Conservation (phyloP, 2,113 vertebrate species). For the Triplophysa dalaica region DNA sequence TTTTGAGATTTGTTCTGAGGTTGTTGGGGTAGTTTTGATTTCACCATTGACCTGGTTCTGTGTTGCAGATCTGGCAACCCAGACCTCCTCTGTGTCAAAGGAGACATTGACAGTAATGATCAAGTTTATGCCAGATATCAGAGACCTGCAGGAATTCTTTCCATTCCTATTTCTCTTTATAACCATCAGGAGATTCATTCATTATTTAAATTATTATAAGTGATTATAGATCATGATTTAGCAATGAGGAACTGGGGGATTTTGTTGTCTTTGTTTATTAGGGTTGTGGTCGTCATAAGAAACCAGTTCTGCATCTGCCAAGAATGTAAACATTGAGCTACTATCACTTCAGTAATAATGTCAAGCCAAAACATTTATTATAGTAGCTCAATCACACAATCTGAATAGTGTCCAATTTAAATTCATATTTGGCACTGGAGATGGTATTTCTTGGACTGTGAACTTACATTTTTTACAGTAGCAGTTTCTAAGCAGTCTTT, state of each 20-base stretch:
- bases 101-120: conserved; percentile 29
- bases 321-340: not conserved
- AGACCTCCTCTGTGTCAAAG: not conserved
- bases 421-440: conserved; percentile 36
- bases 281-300: not conserved
- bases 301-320: not conserved
- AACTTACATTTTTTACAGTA: not conserved
- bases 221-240: conserved; percentile 20
- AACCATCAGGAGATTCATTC: conserved; percentile 4
- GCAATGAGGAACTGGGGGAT: not conserved
- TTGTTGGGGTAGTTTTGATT: no score
- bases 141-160: not conserved
- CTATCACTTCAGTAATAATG: conserved; percentile 13
- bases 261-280: conserved; percentile 50
- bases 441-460: conserved; percentile 47
- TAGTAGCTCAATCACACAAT: conserved; percentile 47
- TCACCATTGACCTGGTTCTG: no score
- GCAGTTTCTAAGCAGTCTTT: conserved; percentile 6
- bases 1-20: no score
- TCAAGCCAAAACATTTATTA: conserved; percentile 56
- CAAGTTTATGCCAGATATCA: not conserved
- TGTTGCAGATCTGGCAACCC: no score
- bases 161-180: conserved; percentile 9
- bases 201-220: not conserved
- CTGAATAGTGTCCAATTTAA: conserved; percentile 50